A percentile compares a stretch with the other conserved stretches of the same genome.
Conservation (phyloP, 2,113 vertebrate genomes). For the Callaeas wilsoni region DNA sequence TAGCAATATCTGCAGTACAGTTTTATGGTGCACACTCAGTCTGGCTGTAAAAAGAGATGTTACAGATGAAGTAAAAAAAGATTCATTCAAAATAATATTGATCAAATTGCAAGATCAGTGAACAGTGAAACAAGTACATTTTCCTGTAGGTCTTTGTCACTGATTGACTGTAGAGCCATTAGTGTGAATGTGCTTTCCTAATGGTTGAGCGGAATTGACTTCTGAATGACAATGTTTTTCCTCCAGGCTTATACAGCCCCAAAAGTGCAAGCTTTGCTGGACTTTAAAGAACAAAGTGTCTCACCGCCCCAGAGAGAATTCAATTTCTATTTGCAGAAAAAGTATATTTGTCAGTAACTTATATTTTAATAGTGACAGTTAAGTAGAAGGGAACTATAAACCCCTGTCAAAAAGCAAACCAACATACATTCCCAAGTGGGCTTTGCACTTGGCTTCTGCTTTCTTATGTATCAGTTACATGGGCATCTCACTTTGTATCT, state of each 20-base stretch:
- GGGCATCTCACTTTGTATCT: background rate
- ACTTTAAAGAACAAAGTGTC: slow-evolving; percentile 29
- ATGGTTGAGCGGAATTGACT: slow-evolving; percentile 61
- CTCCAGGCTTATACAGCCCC: background rate
- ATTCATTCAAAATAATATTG: slow-evolving; percentile 65
- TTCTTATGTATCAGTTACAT: background rate
- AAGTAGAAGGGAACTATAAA: background rate
- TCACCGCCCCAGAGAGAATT: background rate
- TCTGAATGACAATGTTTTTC: slow-evolving; percentile 53
- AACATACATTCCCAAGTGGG: background rate
- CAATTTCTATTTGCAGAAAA: background rate
- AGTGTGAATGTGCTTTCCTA: slow-evolving; percentile 50
- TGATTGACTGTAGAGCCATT: slow-evolving; percentile 44
- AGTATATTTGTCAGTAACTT: background rate
- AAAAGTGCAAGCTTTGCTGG: slow-evolving; percentile 45
- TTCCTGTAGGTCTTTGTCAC: slow-evolving; percentile 51
- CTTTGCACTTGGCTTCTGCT: background rate
- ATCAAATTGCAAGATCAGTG: slow-evolving; percentile 64
- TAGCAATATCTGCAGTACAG: background rate
- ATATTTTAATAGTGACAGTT: background rate
- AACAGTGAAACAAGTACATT: slow-evolving; percentile 56
- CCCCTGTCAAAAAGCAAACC: background rate
- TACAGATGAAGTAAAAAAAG: slow-evolving; percentile 35
- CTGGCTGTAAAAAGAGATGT: slow-evolving; percentile 27
- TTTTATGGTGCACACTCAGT: background rate